Conservation (phyloP, 2,888 invertebrate species). For the Melolontha melolontha region DNA sequence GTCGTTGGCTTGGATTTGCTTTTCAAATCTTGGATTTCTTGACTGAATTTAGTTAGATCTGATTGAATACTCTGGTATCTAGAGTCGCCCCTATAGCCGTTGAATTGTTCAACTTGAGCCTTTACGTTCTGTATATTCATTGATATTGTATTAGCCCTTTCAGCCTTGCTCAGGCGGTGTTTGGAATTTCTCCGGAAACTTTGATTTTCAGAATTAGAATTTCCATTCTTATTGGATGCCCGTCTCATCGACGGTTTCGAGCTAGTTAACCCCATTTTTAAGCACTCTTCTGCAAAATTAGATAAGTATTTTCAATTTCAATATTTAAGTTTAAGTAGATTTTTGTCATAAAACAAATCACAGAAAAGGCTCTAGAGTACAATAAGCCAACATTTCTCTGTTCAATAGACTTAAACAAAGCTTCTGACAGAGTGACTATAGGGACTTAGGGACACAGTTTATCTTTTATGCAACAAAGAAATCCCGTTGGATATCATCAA, state of each 20-base stretch:
- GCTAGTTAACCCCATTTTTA: slow-evolving; percentile 19
- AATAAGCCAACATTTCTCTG: too few relatives aligned
- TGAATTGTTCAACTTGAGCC: slow-evolving; percentile 44
- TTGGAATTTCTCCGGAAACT: slow-evolving; percentile 21
- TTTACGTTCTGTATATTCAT: slow-evolving; percentile 25
- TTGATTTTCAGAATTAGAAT: neutral
- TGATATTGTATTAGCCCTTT: slow-evolving; percentile 34
- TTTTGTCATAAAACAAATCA: too few relatives aligned
- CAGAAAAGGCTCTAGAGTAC: too few relatives aligned
- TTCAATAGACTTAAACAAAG: too few relatives aligned
- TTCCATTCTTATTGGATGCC: slow-evolving; percentile 1
- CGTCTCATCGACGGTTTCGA: slow-evolving; percentile 18
- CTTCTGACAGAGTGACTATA: too few relatives aligned
- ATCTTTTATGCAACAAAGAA: too few relatives aligned
- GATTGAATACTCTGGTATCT: slow-evolving; percentile 46
- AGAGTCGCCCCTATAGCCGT: slow-evolving; percentile 41
- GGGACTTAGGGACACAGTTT: too few relatives aligned
- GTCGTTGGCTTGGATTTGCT: slow-evolving; percentile 41
- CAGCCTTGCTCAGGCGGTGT: slow-evolving; percentile 18
- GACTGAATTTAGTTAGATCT: slow-evolving; percentile 40
- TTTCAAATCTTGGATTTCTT: slow-evolving; percentile 43
- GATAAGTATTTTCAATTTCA: too few relatives aligned
- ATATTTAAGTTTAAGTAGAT: too few relatives aligned
- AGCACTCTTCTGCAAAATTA: too few relatives aligned
- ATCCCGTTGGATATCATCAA: too few relatives aligned